Conservation (phyloP, 2,113 vertebrate species). For the Engraulis encrasicolus region DNA sequence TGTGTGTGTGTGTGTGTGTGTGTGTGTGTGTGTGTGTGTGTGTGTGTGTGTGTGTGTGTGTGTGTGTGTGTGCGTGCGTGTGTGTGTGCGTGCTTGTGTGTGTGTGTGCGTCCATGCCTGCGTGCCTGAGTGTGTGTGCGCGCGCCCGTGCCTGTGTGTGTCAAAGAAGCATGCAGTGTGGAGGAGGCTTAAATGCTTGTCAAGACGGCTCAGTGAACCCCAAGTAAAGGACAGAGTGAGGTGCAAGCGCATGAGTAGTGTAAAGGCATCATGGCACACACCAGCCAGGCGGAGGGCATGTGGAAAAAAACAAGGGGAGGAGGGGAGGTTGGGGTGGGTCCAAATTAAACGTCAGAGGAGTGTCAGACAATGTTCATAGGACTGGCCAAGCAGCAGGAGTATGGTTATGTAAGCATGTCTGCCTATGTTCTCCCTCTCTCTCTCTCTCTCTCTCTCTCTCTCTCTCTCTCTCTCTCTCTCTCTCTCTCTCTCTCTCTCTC, state of each 20-base stretch:
- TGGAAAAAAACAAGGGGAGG: not conserved
- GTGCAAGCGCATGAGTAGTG: not conserved
- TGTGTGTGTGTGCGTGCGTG: too few relatives aligned
- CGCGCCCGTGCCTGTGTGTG: not conserved
- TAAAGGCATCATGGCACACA: not conserved
- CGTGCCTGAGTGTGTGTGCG: too few relatives aligned
- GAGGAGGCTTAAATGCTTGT: slow-evolving; percentile 7
- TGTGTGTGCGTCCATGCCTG: not conserved
- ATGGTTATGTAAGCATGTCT: not conserved
- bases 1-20: too few relatives aligned
- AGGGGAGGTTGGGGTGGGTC: not conserved
- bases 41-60: too few relatives aligned
- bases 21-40: too few relatives aligned
- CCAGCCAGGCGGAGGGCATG: not conserved
- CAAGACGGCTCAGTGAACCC: not conserved
- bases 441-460: not conserved
- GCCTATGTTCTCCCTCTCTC: not conserved
- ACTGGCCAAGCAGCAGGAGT: not conserved
- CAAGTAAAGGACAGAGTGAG: not conserved
- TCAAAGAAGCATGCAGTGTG: not conserved
- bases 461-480: too few relatives aligned
- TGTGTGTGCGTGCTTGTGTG: not conserved
- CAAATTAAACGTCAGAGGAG: slow-evolving; percentile 6
- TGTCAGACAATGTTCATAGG: slow-evolving; percentile 2
- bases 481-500: too few relatives aligned